Evolutionary conservation across 2,888 invertebrate genomes (phyloP), one percentile per base, ranked within the genome.

Genomic region (Oscheius sp.): DNA sequence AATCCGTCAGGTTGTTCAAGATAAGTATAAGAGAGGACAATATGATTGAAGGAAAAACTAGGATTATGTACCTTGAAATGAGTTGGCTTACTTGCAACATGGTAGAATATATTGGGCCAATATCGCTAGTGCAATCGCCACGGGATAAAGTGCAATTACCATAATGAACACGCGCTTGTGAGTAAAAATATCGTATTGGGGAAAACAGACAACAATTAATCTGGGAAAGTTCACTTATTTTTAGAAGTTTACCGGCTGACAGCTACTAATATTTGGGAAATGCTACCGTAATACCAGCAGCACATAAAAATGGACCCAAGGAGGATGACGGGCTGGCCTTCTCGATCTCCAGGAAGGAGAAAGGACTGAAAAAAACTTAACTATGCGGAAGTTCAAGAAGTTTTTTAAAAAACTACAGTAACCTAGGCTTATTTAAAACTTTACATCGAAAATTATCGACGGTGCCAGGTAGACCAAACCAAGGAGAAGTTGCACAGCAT

Each of bases 201-300:
- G 66, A 23, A 63, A 76, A 49, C 75, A 77, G 18, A 81, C 78
- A 2, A 78, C 78, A 13, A 74, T 63, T 2, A 77, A 64, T 61
- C 79, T 79, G 68, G 29, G 71, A 35, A 9, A 35, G 35, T 6
- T 2, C 25, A 46, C n/a, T n/a, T n/a, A 25, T 23, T 35, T 35
- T 35, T 43, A 2, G n/a, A 6, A 43, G 43, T 12, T 49, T 49
- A 43, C 52, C 79, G 73, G 29, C 76, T 78, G 16, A 79, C 61
- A n/a, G 79, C 79, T 69, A 80, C 76, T 18, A 81, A 69, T n/a
- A 78, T 79, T 53, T 79, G 78, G 7, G 79, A 74, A 41, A 81
- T 68, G 9, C 78, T 76, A 5, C 74, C 74, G 52, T 78, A 69
- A 61, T 81, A 81, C 81, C 81, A 81, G 69, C 76, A 76, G 69